phyloP scores from a whole-genome alignment of 2,888 invertebrate species.

The Strigamia crassipes region DNA sequence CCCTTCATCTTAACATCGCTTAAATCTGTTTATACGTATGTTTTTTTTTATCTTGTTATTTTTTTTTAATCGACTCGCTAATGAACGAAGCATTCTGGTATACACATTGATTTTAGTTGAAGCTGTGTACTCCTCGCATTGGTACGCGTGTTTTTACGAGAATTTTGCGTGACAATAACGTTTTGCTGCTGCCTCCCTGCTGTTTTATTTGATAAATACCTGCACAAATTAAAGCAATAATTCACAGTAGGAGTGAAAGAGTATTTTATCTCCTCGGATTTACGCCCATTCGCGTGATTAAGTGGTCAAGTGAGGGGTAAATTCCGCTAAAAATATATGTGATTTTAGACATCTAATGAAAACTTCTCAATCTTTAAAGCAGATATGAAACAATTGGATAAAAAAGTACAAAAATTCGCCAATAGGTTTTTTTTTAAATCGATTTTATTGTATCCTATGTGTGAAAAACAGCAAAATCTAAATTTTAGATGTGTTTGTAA shows the following conservation, averaged over 20 bases:
- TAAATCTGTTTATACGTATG: not conserved
- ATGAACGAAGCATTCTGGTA: not conserved
- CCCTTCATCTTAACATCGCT: conserved; percentile 6
- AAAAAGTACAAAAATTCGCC: too few species aligned
- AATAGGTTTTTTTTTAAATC: too few species aligned
- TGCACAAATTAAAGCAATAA: conserved; percentile 6
- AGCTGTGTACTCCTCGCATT: not conserved
- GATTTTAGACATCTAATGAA: not conserved
- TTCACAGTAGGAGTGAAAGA: not conserved
- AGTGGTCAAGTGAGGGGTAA: not conserved
- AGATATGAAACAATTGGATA: not conserved
- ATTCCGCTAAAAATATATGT: not conserved
- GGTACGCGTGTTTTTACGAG: not conserved
- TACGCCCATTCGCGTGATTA: not conserved
- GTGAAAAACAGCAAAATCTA: too few species aligned
- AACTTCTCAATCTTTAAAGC: conserved; percentile 6
- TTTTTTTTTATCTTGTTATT: not conserved
- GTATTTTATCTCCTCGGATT: conserved; percentile 7
- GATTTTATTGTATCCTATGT: too few species aligned
- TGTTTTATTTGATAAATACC: conserved; percentile 24
- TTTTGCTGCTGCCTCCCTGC: not conserved
- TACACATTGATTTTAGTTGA: not conserved
- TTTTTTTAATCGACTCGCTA: not conserved
- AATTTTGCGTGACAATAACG: not conserved
- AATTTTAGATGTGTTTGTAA: not conserved